phyloP scores from a whole-genome alignment of 53 echinoderm and acorn worm genomes.

The Paracentrotus lividus region DNA sequence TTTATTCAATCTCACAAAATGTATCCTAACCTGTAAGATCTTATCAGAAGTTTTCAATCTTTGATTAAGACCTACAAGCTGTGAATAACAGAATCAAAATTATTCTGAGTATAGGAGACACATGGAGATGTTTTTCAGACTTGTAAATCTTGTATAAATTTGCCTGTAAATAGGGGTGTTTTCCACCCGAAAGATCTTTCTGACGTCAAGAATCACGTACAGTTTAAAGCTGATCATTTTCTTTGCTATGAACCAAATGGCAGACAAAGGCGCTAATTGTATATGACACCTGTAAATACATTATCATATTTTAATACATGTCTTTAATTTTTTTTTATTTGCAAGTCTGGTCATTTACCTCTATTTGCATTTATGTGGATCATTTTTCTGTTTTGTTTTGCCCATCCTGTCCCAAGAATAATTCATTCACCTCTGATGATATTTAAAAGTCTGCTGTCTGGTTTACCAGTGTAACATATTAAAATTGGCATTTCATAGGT shows the following conservation, averaged over 20 bases:
- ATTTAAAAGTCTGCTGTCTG: neutral
- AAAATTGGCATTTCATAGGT: neutral
- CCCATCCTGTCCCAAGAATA: neutral
- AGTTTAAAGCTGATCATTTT: neutral
- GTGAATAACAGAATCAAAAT: neutral
- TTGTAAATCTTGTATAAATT: constrained; percentile 13
- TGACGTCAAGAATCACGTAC: neutral
- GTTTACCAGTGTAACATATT: neutral
- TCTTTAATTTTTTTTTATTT: neutral
- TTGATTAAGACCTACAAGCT: neutral
- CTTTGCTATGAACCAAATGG: neutral
- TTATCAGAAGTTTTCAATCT: neutral
- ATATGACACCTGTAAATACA: constrained; percentile 6
- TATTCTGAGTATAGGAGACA: neutral
- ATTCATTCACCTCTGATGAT: neutral
- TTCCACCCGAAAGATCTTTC: neutral
- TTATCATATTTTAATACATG: neutral
- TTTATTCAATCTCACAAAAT: too few species aligned
- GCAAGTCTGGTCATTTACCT: neutral
- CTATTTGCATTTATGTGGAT: neutral
- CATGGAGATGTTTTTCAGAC: neutral
- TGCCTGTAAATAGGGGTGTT: neutral
- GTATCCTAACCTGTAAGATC: neutral
- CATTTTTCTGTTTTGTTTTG: neutral
- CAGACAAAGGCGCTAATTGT: neutral